Evolutionary conservation across 2,113 vertebrate species (phyloP), one percentile per base, ranked within the genome.

Genomic region (Echinops telfairi): DNA sequence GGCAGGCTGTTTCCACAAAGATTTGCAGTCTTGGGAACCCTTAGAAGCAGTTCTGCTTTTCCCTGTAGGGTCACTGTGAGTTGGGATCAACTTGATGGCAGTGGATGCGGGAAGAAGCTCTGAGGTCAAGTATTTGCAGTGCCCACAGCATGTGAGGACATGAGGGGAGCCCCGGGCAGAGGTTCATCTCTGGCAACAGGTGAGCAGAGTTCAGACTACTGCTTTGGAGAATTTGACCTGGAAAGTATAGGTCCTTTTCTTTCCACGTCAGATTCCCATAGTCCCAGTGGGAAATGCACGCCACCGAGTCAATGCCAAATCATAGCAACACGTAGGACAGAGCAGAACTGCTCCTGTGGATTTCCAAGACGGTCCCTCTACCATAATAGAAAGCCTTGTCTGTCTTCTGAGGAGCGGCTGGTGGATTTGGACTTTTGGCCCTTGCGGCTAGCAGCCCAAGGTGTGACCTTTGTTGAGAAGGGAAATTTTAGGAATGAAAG

Each of bases 141-240:
- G 57, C 31, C 10, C 33, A 3, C 0, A 6, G 22, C 40, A 3
- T 9, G 38, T 83, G 60, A 77, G 68, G 17, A 19, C 16, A 7
- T 11, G 1, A 0, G 15, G 29, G 17, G 38, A 36, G 7, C 8
- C 25, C 6, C 15, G 3, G 53, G 9, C 17, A 15, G n/a, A 53
- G 5, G 38, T 0, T 0, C 15, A 16, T 14, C 12, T 53, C 47
- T 53, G 9, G 22, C 6, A 33, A 79, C 25, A 75, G 25, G 6
- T 25, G 29, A 31, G 5, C 0, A 0, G 47, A 53, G 33, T 25
- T 33, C 7, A 6, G 9, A 15, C 3, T 25, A 20, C 25, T 1
- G 0, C 14, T n/a, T 64, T 6, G 1, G n/a, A 87, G 84, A 53
- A 25, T 40, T 79, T 78, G 66, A 38, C 15, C 15, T 6, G 23